Conservation (phyloP, 1,140 invertebrate species). For the Pseudomyrmex gracilis region DNA sequence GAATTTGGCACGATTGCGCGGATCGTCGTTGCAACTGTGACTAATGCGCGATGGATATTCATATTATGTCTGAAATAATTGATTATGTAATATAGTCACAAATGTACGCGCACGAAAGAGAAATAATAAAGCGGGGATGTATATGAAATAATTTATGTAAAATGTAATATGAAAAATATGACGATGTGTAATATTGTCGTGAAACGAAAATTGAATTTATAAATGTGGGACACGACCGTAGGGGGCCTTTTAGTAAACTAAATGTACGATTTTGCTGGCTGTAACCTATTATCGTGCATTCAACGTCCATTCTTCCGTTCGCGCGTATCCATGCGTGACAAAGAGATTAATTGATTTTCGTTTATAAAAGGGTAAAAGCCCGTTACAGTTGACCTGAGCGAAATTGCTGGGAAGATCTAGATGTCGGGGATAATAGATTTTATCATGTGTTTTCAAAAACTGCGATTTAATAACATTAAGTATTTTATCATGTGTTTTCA, state of each 20-base stretch:
- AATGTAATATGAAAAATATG: slow-evolving; percentile 27
- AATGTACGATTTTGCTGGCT: slow-evolving; percentile 29
- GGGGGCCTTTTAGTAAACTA: slow-evolving; percentile 43
- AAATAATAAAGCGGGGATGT: background rate
- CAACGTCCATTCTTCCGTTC: slow-evolving; percentile 38
- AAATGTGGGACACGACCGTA: background rate
- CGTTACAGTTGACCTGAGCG: slow-evolving; percentile 21
- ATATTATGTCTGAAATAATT: too few relatives aligned
- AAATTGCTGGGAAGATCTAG: slow-evolving; percentile 24
- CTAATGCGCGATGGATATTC: too few relatives aligned
- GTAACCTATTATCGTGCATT: slow-evolving; percentile 55
- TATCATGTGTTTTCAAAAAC: slow-evolving; percentile 30
- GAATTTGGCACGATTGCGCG: too few relatives aligned
- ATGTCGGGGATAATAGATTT: slow-evolving; percentile 21
- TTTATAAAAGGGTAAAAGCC: slow-evolving; percentile 47
- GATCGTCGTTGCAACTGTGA: too few relatives aligned
- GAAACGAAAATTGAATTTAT: background rate
- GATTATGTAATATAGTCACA: too few relatives aligned
- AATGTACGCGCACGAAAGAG: too few relatives aligned
- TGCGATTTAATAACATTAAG: background rate
- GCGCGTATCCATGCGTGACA: slow-evolving; percentile 51
- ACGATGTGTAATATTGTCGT: slow-evolving; percentile 6
- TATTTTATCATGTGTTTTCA: slow-evolving; percentile 28
- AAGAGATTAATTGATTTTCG: slow-evolving; percentile 60
- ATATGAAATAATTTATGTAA: slow-evolving; percentile 12